Evolutionary conservation across 2,113 vertebrate genomes (phyloP).

Genomic region (Microtus ochrogaster): DNA sequence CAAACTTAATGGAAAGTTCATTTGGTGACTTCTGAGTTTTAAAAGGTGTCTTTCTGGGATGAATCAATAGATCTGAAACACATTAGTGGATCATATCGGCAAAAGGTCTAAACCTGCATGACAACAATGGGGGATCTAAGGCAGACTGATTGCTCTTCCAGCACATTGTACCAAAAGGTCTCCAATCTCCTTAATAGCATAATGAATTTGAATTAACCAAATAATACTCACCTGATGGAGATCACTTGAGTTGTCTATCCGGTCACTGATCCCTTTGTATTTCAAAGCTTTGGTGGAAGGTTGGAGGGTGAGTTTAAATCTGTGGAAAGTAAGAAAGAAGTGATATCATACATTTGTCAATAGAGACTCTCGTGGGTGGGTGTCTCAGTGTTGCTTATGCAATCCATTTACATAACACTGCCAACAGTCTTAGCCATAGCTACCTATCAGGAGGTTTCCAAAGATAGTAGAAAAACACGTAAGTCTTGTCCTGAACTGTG

Average conservation of each 20-base stretch:
- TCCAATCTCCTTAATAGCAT: constrained; percentile 61
- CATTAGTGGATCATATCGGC: constrained; percentile 79
- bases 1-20: constrained; percentile 89
- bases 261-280: neutral
- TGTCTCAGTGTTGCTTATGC: neutral
- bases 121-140: constrained; percentile 70
- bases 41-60: constrained; percentile 84
- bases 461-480: neutral
- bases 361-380: neutral
- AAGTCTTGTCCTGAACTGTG: neutral
- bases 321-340: neutral
- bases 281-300: neutral
- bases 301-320: neutral
- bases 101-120: constrained; percentile 78
- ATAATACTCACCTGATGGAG: constrained; percentile 33
- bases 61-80: constrained; percentile 86
- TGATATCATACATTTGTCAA: neutral
- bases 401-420: neutral
- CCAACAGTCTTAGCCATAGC: neutral
- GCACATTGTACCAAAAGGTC: constrained; percentile 50
- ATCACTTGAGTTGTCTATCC: neutral
- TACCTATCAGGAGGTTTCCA: constrained; percentile 29
- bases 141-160: constrained; percentile 79
- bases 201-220: constrained; percentile 74
- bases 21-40: constrained; percentile 84